Conservation (phyloP, 2,113 vertebrate genomes). For the Peromyscus leucopus region DNA sequence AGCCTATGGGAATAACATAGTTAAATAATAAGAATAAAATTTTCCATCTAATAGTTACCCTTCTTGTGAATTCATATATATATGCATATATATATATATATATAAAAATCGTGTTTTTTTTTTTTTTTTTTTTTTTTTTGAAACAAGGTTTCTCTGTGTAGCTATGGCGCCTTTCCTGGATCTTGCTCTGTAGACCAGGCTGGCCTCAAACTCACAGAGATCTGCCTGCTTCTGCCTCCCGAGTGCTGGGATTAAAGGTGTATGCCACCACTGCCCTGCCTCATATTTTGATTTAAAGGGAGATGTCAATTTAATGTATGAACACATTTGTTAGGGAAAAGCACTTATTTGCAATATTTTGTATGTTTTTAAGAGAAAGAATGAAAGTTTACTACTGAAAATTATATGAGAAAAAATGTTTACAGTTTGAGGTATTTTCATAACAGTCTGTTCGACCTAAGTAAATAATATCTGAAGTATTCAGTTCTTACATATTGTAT, state of each 20-base stretch:
- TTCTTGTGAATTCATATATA: background rate
- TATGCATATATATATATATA: no score
- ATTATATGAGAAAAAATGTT: background rate
- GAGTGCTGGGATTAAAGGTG: no score
- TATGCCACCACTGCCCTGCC: no score
- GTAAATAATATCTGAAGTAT: slow-evolving; percentile 56
- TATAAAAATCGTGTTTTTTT: no score
- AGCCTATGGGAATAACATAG: background rate
- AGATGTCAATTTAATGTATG: background rate
- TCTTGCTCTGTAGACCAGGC: no score
- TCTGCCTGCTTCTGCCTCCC: no score
- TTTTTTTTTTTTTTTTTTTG: no score
- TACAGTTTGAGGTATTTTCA: slow-evolving; percentile 51
- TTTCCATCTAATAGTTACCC: background rate
- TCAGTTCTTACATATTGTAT: slow-evolving; percentile 29
- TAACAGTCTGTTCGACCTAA: slow-evolving; percentile 16
- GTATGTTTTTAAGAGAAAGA: background rate
- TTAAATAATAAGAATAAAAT: slow-evolving; percentile 28
- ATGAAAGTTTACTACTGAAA: slow-evolving; percentile 42
- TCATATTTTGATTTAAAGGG: slow-evolving; percentile 46
- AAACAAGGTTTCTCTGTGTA: no score
- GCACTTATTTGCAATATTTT: background rate
- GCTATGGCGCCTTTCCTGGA: no score
- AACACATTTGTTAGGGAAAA: background rate
- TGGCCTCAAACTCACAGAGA: no score